Conservation (phyloP, 1,140 invertebrate species). For the Coenobita brevimanus region DNA sequence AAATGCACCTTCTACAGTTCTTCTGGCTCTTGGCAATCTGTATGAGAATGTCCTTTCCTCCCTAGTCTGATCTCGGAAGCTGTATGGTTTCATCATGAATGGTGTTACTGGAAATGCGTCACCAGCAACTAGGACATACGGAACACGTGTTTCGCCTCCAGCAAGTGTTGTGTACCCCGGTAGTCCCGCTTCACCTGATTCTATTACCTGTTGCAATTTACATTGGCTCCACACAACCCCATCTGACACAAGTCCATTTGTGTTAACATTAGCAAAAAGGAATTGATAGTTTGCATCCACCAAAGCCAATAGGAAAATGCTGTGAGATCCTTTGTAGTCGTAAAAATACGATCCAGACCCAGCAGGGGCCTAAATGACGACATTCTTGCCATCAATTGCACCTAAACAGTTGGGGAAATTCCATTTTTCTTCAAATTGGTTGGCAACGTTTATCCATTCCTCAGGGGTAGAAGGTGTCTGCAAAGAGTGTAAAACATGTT, state of each 20-base stretch:
- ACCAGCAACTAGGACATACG: no score
- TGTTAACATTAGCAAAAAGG: background rate
- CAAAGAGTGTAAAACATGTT: no score
- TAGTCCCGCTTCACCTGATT: background rate
- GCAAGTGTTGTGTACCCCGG: conserved; percentile 1
- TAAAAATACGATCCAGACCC: background rate
- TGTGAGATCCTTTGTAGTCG: conserved; percentile 28
- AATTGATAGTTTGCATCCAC: conserved; percentile 26
- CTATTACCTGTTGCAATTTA: background rate
- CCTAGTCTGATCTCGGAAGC: no score
- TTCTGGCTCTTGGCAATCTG: no score
- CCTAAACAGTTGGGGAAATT: conserved; percentile 30
- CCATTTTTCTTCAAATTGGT: conserved; percentile 12
- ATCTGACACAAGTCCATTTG: conserved; percentile 8
- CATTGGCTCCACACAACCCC: background rate
- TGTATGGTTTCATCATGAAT: no score
- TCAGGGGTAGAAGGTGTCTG: conserved; percentile 20
- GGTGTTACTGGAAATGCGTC: no score
- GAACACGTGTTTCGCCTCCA: background rate
- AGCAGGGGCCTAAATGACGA: background rate
- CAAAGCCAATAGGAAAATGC: conserved; percentile 3
- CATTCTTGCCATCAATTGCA: conserved; percentile 20
- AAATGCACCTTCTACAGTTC: no score
- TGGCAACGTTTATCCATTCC: background rate
- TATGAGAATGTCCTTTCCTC: no score